These are phyloP conservation scores for Hormiphora californensis DNA, from an alignment of 37 sponge, comb jelly and placozoan species.

Conservation along the genomic window DNA sequence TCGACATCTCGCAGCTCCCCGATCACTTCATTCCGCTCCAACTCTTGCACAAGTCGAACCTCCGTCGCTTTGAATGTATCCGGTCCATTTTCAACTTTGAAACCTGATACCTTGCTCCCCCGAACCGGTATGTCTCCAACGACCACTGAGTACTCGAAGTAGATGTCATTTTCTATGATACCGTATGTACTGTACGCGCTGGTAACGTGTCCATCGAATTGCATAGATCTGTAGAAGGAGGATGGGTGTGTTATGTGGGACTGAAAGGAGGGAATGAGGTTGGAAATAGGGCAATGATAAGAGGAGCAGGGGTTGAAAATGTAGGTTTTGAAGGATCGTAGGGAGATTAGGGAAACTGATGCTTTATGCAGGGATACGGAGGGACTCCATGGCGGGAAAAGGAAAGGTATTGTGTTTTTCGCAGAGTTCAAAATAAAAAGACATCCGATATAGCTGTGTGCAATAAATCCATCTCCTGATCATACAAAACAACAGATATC, in stretches of 20 bases:
- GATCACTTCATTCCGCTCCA: background rate
- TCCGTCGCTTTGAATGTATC: background rate
- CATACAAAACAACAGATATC: too few relatives aligned
- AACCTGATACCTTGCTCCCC: slow-evolving; percentile 3
- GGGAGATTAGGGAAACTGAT: too few relatives aligned
- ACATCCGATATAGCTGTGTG: too few relatives aligned
- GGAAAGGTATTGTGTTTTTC: too few relatives aligned
- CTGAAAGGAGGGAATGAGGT: background rate
- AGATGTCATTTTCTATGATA: slow-evolving; percentile 37
- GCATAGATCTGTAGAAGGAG: background rate
- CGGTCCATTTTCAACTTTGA: background rate
- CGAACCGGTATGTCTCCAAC: background rate
- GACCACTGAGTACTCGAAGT: slow-evolving; percentile 6
- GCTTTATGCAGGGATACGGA: too few relatives aligned
- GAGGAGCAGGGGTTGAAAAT: too few relatives aligned
- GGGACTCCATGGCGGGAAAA: too few relatives aligned
- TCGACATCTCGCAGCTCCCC: background rate
- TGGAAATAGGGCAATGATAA: background rate
- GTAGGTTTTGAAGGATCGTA: too few relatives aligned
- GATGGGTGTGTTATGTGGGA: background rate
- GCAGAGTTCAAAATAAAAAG: too few relatives aligned
- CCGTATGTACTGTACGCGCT: slow-evolving; percentile 24
- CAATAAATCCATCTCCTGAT: too few relatives aligned
- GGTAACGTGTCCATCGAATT: slow-evolving; percentile 30
- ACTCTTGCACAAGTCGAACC: background rate